Evolutionary conservation across 1,140 invertebrate genomes (phyloP).

Genomic region (Thereuonema tuberculata): DNA sequence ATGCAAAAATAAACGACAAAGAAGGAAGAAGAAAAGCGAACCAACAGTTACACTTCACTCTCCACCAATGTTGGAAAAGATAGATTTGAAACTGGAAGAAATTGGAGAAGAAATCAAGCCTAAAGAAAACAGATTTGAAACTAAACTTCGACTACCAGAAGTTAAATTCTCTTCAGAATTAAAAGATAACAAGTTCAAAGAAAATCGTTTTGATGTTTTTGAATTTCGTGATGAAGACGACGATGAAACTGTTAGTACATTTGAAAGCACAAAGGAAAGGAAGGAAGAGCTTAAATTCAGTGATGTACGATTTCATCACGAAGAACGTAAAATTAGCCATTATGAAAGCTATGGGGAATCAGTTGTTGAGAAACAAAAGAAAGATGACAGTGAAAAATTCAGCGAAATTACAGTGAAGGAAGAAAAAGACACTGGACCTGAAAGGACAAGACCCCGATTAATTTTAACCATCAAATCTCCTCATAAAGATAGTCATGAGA

Average conservation of each 20-base stretch:
- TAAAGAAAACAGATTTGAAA: background rate
- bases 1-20: constrained; percentile 4
- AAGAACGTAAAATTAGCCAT: background rate
- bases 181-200: background rate
- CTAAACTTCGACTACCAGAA: background rate
- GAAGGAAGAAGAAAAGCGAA: constrained; percentile 7
- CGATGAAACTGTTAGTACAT: background rate
- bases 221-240: constrained; percentile 12
- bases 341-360: too few relatives aligned
- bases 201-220: constrained; percentile 9
- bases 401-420: background rate
- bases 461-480: constrained; percentile 13
- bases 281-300: constrained; percentile 4
- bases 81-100: background rate
- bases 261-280: constrained; percentile 5
- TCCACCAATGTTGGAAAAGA: constrained; percentile 1
- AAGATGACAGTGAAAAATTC: background rate
- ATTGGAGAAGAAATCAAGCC: background rate
- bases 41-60: background rate
- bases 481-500: constrained; percentile 7
- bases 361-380: background rate
- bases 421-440: background rate
- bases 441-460: constrained; percentile 3
- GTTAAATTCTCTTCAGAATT: background rate
- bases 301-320: background rate